Conservation (phyloP, 2,797 vertebrate genomes). For the Phrynocephalus forsythii region DNA sequence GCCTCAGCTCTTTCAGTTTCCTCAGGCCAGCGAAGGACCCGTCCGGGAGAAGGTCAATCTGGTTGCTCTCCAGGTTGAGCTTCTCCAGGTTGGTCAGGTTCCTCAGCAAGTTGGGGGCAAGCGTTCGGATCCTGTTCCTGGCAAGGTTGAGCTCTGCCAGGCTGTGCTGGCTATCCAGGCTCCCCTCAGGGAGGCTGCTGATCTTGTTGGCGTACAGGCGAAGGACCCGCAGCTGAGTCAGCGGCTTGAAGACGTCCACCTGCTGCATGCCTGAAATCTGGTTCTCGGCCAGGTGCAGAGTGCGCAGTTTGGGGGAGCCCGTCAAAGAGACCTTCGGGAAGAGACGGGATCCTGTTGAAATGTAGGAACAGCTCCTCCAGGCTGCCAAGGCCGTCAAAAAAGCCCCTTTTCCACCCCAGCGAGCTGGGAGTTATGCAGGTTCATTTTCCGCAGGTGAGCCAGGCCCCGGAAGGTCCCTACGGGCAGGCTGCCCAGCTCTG, state of each 20-base stretch:
- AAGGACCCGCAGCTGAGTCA: conserved; percentile 72
- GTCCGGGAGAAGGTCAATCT: conserved; percentile 74
- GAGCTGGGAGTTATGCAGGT: conserved; percentile 78
- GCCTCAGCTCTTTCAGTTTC: conserved; percentile 72
- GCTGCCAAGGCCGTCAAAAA: conserved; percentile 77
- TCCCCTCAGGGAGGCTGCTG: conserved; percentile 73
- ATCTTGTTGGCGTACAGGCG: conserved; percentile 83
- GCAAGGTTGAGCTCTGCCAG: conserved; percentile 78
- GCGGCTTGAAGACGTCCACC: conserved; percentile 74
- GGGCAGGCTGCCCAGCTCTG: conserved; percentile 68
- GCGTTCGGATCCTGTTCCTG: conserved; percentile 73
- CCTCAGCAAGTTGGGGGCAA: conserved; percentile 77
- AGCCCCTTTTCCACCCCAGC: conserved; percentile 75
- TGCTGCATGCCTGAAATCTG: conserved; percentile 71
- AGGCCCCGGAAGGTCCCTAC: conserved; percentile 79
- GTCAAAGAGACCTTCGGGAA: conserved; percentile 84
- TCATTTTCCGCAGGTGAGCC: conserved; percentile 73
- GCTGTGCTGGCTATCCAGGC: conserved; percentile 73
- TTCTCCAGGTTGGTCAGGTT: conserved; percentile 77
- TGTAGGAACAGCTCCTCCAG: conserved; percentile 74
- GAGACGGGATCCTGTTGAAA: conserved; percentile 75
- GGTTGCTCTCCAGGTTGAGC: conserved; percentile 79
- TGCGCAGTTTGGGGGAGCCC: conserved; percentile 73
- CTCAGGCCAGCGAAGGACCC: conserved; percentile 79
- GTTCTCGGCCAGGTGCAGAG: conserved; percentile 81